Percentiles rank a stretch among this genome's conserved stretches.
phyloP scores from a whole-genome alignment of 53 echinoderm and acorn worm genomes.

The Crossaster papposus region DNA sequence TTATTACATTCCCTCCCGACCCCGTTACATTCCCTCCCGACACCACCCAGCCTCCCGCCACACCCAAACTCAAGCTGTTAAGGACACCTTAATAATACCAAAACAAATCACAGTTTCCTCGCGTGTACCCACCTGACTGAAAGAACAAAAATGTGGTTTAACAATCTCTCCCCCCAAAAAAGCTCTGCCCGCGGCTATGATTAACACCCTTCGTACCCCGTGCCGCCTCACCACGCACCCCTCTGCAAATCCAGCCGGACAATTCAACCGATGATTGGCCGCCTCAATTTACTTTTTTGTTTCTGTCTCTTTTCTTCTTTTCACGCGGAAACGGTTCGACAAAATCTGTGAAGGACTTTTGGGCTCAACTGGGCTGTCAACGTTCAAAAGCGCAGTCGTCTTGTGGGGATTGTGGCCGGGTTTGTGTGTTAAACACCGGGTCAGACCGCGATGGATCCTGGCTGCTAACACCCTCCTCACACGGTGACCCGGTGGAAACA shows the following conservation, averaged over 20 bases:
- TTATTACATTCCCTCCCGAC: too few relatives aligned
- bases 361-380: slow-evolving; percentile 6
- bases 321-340: neutral
- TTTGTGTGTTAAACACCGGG: slow-evolving; percentile 19
- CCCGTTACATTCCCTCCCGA: too few relatives aligned
- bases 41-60: neutral
- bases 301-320: neutral
- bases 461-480: neutral
- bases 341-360: slow-evolving; percentile 1
- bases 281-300: neutral
- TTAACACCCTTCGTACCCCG: slow-evolving; percentile 16
- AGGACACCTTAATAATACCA: neutral
- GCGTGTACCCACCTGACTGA: slow-evolving; percentile 2
- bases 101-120: neutral
- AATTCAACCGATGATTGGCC: slow-evolving; percentile 13
- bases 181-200: slow-evolving; percentile 17
- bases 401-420: slow-evolving; percentile 28
- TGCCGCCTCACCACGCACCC: slow-evolving; percentile 9
- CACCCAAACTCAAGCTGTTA: neutral
- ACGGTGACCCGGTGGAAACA: slow-evolving; percentile 33
- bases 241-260: slow-evolving; percentile 22
- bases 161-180: slow-evolving; percentile 1
- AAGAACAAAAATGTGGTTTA: slow-evolving; percentile 10
- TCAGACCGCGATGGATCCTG: slow-evolving; percentile 12
- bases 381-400: neutral